Base-by-base conservation (phyloP, 2,888 invertebrate species). In the Pheosia tremula region DNA sequence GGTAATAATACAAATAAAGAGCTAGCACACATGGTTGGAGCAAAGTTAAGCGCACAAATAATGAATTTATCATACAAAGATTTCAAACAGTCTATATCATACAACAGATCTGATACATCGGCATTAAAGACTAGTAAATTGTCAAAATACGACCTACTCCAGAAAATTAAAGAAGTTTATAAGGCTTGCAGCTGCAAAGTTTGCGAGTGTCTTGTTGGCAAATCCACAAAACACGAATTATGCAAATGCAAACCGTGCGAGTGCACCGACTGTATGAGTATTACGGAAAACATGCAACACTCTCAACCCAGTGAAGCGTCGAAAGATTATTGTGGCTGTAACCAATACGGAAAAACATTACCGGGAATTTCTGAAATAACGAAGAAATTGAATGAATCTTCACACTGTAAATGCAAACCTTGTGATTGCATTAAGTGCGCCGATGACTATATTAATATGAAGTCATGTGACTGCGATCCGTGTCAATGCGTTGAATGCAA, bases 181-280 rank as follows among this genome's bases (percentile, higher is more conserved):
- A 80, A 85, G 56, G 87, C 85, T 0, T 92, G 92, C 57, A 89
- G 83, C 74, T 91, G 92, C 64, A 90, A 85, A 82, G 81, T 90
- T 41, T 92, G 91, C 59, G 86, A 90, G 70, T 92, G 91, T 56
- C 71, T 88, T 24, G 67, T 63, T 37, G 74, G 71, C 7, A 81
- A 71, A 68, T 53, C 72, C 4, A 64, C 60, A 24, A 76, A 68
- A 59, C 58, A 63, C 38, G 63, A 78, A 4, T 5, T 62, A 5
- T 85, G 87, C 59, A 71, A 77, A 11, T 84, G 86, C 63, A 80
- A 82, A 45, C 83, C 83, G 49, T 85, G 85, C 59, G 75, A 85
- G 13, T 85, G 83, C 60, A 61, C 67, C 5, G 80, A 82, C 41
- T 86, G 84, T 73, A 67, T 56, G 5, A 64, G 63, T 58, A 69